Evolutionary conservation across 53 echinoderm and acorn worm species (phyloP).

Genomic region (Temnopleurus reevesii): DNA sequence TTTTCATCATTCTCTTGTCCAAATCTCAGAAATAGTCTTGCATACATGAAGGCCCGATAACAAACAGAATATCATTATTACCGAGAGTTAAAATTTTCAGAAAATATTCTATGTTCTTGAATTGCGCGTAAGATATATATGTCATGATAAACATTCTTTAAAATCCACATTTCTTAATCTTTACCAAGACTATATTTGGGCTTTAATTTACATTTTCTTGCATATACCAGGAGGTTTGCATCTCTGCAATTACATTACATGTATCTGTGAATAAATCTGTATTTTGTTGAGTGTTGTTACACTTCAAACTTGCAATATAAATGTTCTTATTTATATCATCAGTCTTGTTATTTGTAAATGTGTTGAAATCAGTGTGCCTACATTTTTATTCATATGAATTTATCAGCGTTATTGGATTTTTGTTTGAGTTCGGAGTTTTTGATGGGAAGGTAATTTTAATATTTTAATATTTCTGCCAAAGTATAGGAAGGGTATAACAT

Average conservation of each 20-base stretch:
- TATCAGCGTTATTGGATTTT: too few relatives aligned
- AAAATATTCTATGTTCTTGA: background rate
- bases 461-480: too few relatives aligned
- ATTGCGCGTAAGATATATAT: background rate
- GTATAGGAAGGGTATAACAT: too few relatives aligned
- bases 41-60: too few relatives aligned
- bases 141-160: background rate
- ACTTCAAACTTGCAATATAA: conserved; percentile 12
- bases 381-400: conserved; percentile 25
- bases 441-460: too few relatives aligned
- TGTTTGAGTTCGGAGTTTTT: too few relatives aligned
- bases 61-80: too few relatives aligned
- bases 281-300: background rate
- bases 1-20: too few relatives aligned
- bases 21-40: too few relatives aligned
- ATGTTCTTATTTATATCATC: background rate
- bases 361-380: background rate
- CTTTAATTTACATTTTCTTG: background rate
- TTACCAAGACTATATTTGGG: background rate
- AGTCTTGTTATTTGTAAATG: background rate
- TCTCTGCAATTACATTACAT: too few relatives aligned
- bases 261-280: background rate
- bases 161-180: background rate
- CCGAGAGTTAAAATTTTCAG: background rate
- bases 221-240: background rate